A percentile compares a stretch with the other conserved stretches of the same genome.
Evolutionary conservation across 2,888 invertebrate genomes (phyloP).

Genomic region (Hermodice carunculata): DNA sequence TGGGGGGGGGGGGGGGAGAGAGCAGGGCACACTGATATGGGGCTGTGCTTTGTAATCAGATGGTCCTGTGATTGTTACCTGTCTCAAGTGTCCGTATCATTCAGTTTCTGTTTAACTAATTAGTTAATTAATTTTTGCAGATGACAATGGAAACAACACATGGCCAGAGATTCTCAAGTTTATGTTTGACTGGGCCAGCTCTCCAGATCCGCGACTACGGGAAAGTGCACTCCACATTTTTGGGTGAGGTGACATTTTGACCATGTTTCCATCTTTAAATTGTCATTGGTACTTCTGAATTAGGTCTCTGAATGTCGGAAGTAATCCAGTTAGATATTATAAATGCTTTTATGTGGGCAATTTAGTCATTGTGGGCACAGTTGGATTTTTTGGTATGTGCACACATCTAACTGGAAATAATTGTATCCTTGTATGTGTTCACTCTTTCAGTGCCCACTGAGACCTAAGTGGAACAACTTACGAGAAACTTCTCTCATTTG

Average conservation of each 20-base stretch:
- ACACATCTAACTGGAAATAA: no score
- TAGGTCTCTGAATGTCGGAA: no score
- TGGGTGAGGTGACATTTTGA: constrained; percentile 75
- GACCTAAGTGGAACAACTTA: no score
- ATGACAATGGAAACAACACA: constrained; percentile 94
- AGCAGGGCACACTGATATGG: not conserved
- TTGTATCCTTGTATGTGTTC: no score
- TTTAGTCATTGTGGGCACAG: no score
- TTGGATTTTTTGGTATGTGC: no score
- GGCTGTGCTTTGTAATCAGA: not conserved
- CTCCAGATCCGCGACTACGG: constrained; percentile 85
- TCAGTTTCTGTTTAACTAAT: not conserved
- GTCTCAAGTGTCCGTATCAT: not conserved
- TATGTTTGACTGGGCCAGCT: constrained; percentile 93
- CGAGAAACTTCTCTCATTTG: no score
- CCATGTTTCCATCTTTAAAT: not conserved
- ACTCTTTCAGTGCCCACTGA: no score
- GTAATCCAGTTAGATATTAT: no score
- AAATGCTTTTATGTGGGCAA: no score
- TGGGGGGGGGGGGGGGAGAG: no score
- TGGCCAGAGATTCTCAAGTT: constrained; percentile 96
- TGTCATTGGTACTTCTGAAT: no score
- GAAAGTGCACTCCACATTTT: constrained; percentile 96
- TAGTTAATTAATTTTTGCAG: constrained; percentile 69
- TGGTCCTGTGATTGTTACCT: not conserved